phyloP scores from a whole-genome alignment of 1,140 invertebrate species.

The Lasaia peninsularis region DNA sequence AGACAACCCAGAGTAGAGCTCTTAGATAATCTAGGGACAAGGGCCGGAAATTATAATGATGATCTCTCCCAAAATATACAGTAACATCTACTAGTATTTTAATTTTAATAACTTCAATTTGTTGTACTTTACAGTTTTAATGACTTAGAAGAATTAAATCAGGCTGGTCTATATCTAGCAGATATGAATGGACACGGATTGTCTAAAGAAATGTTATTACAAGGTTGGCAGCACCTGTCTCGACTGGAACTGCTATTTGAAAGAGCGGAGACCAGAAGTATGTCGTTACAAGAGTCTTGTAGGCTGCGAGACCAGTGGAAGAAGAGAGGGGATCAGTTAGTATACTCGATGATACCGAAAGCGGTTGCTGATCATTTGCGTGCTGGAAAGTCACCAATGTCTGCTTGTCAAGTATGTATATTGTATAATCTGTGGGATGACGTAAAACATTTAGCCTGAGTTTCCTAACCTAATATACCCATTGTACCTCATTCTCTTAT shows the following conservation, averaged over 20 bases:
- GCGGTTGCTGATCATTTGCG: slow-evolving; percentile 77
- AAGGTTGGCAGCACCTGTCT: slow-evolving; percentile 92
- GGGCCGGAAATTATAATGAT: too few species aligned
- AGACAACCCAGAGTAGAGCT: too few species aligned
- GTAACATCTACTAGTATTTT: too few species aligned
- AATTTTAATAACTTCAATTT: background rate
- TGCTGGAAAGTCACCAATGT: slow-evolving; percentile 83
- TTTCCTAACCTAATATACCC: too few species aligned
- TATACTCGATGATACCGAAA: slow-evolving; percentile 95
- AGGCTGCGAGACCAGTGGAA: slow-evolving; percentile 89
- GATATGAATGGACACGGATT: slow-evolving; percentile 92
- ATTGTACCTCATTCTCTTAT: too few species aligned
- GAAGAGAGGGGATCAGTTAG: slow-evolving; percentile 88
- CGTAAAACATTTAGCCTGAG: background rate
- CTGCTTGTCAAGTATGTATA: slow-evolving; percentile 84
- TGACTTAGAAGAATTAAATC: slow-evolving; percentile 88
- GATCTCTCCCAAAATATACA: too few species aligned
- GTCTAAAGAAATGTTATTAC: slow-evolving; percentile 89
- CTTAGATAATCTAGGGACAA: too few species aligned
- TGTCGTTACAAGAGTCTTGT: slow-evolving; percentile 85
- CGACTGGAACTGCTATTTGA: slow-evolving; percentile 90
- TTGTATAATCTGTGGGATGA: background rate
- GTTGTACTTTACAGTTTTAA: slow-evolving; percentile 81
- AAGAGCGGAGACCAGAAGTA: slow-evolving; percentile 85
- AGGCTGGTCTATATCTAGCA: slow-evolving; percentile 88